Evolutionary conservation across 2,113 vertebrate genomes (phyloP), one percentile per base, ranked within the genome.

Genomic region (Cathartes aura): DNA sequence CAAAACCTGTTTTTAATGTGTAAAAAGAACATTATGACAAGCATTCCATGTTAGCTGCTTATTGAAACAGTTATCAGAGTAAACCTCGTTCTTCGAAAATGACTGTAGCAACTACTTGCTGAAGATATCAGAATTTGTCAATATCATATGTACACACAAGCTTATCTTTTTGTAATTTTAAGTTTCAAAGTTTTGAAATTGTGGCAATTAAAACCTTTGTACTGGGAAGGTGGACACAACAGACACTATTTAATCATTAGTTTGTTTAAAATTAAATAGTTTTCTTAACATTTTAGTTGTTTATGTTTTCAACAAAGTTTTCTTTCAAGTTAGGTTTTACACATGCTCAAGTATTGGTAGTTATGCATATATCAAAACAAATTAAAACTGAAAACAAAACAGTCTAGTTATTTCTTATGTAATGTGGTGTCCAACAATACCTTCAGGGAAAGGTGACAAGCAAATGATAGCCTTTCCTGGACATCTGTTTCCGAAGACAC

Each of bases 1-100:
- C 24, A 94, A 63, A 90, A 43, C 6, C 3, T 76, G 15, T 1
- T 60, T 93, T 88, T 58, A 56, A 8, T 68, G 3, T 58, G 6
- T 63, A 26, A 60, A 82, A 86, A 64, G 15, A 87, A 48, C 19
- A 42, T 71, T 62, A 90, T 74, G 56, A 71, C 36, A 82, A 56
- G 34, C 30, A 68, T 90, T 88, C 82, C 53, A 43, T 88, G 40
- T 84, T 90, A 90, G n/a, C 53, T 96, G 85, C 85, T 94, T 86
- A 92, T 64, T 92, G 88, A 93, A 95, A 84, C 73, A 90, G 78
- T 90, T 96, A 91, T 55, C 62, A 80, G 71, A 81, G 53, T 91
- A 94, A 94, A 93, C 50, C 67, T 91, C 1, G 9, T 72, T 92
- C 52, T 63, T 88, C 42, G 56, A 79, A 90, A 42, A 36, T 42